Evolutionary conservation across 2,113 vertebrate genomes (phyloP).

Genomic region (Actenoides lindsayi): DNA sequence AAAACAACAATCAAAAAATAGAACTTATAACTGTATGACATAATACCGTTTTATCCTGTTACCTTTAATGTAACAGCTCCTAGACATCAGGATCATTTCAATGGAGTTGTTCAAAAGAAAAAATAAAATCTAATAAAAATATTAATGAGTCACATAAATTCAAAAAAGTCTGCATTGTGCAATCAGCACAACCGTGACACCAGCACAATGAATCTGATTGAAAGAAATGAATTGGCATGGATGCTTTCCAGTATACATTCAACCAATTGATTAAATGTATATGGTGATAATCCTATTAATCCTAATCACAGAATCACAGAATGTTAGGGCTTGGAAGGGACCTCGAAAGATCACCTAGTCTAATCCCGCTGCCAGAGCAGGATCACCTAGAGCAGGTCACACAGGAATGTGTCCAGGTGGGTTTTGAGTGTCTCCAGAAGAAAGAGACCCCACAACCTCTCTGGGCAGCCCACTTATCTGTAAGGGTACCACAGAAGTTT

Average conservation of each 20-base stretch:
- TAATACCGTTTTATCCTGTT: not conserved
- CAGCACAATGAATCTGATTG: not conserved
- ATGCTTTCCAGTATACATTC: not conserved
- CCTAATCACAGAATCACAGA: no score
- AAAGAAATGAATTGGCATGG: not conserved
- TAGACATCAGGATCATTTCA: not conserved
- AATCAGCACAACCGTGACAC: not conserved
- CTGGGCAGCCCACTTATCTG: not conserved
- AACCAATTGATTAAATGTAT: not conserved
- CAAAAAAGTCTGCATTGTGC: not conserved
- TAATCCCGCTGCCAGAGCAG: no score
- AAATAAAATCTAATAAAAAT: not conserved
- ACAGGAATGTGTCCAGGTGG: no score
- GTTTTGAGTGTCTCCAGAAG: no score
- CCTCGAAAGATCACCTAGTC: no score
- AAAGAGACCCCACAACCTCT: no score
- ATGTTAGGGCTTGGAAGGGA: no score
- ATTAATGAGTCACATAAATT: not conserved
- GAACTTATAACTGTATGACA: not conserved
- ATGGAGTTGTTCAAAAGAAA: not conserved
- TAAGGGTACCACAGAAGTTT: not conserved
- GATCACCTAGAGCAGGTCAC: no score
- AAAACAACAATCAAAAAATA: not conserved
- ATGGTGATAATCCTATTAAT: not conserved
- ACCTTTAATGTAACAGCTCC: not conserved